A percentile compares a stretch with the other conserved stretches of the same genome.
These are phyloP conservation scores for Protomyctophum bolini DNA, from an alignment of 2,113 vertebrate genomes.

Conservation along the genomic window DNA sequence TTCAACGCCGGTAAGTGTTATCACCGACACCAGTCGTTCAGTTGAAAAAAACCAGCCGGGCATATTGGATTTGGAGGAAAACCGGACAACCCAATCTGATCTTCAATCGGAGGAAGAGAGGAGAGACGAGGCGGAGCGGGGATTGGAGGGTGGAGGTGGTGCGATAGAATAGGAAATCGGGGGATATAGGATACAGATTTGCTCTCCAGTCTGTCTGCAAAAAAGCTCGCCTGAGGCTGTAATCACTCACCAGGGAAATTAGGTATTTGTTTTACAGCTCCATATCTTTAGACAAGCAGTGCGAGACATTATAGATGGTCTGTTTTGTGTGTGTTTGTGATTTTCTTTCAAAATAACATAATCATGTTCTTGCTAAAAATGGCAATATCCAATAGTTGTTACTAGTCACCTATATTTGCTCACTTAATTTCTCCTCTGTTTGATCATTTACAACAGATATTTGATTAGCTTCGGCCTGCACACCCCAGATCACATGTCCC, in stretches of 20 bases:
- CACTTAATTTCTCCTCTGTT: too few relatives aligned
- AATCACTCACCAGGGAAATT: constrained; percentile 72
- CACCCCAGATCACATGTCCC: too few relatives aligned
- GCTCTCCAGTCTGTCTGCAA: constrained; percentile 50
- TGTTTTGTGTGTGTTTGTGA: neutral
- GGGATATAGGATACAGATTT: constrained; percentile 44
- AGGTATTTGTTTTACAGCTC: constrained; percentile 24
- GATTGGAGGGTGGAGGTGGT: neutral
- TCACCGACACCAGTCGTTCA: constrained; percentile 69
- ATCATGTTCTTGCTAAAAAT: constrained; percentile 12
- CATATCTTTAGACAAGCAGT: constrained; percentile 26
- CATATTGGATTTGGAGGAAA: constrained; percentile 78
- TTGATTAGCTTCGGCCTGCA: too few relatives aligned
- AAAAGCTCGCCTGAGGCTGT: constrained; percentile 61
- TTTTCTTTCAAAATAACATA: constrained; percentile 18
- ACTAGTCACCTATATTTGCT: neutral
- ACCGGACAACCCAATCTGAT: constrained; percentile 74
- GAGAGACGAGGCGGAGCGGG: constrained; percentile 34
- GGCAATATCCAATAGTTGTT: constrained; percentile 2
- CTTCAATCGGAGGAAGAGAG: constrained; percentile 66
- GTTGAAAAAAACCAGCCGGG: constrained; percentile 61
- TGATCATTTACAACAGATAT: too few relatives aligned
- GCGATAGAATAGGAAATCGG: neutral
- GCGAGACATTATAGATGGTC: constrained; percentile 18
- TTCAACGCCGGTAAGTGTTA: constrained; percentile 95